A percentile compares a stretch with the other conserved stretches of the same genome.
phyloP scores from a whole-genome alignment of 2,888 invertebrate species.

The Eupithecia inturbata region DNA sequence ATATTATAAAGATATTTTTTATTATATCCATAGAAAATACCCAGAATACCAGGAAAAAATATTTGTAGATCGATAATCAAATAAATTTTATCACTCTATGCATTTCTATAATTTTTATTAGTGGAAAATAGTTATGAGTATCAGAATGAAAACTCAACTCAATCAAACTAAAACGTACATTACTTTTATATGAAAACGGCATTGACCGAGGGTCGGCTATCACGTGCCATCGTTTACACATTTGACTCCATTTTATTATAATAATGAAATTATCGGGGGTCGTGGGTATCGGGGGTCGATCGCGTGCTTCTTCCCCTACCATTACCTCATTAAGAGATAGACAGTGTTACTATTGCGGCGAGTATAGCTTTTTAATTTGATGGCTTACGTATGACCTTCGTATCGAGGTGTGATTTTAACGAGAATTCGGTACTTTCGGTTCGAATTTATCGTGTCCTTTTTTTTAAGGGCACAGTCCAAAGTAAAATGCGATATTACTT shows the following conservation, averaged over 20 bases:
- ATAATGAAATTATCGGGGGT: constrained; percentile 78
- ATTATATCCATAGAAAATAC: too few relatives aligned
- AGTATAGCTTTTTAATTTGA: constrained; percentile 79
- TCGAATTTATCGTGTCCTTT: constrained; percentile 16
- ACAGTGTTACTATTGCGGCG: constrained; percentile 60
- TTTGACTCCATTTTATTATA: constrained; percentile 80
- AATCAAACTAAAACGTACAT: not conserved
- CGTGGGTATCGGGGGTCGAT: constrained; percentile 51
- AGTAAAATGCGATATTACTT: not conserved
- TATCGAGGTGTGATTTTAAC: constrained; percentile 73
- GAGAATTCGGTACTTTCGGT: constrained; percentile 26
- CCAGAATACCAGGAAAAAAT: too few relatives aligned
- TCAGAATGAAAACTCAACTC: not conserved
- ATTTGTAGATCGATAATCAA: too few relatives aligned
- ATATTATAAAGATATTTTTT: too few relatives aligned
- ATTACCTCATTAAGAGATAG: constrained; percentile 78
- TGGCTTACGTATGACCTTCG: constrained; percentile 59
- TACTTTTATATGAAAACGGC: not conserved
- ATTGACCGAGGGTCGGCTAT: constrained; percentile 47
- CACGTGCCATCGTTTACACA: constrained; percentile 78
- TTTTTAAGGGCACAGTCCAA: not conserved
- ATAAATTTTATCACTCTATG: too few relatives aligned
- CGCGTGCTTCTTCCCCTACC: constrained; percentile 69
- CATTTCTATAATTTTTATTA: not conserved
- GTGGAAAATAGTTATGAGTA: not conserved